Base-by-base conservation (phyloP, 2,888 invertebrate genomes). In the Teinopalpus imperialis region DNA sequence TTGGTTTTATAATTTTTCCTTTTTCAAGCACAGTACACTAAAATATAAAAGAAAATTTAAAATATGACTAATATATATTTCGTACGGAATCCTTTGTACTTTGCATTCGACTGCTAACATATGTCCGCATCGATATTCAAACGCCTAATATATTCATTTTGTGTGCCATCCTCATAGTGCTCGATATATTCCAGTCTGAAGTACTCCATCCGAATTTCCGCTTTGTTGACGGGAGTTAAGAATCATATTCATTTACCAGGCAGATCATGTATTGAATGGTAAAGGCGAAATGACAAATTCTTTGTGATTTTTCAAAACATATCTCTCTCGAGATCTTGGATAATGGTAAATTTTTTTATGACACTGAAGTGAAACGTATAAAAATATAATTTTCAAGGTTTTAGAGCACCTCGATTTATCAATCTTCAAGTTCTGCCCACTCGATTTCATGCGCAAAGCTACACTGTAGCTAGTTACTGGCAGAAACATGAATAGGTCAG, bases 101-200 rank as follows among this genome's bases (percentile, higher is more conserved):
- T 42, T 32, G 12, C 41, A 42, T 42, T 41, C 24, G 32, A 32
- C 14, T 18, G 24, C 32, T 31, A 42, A 42, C 41, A 42, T 42
- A 26, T 41, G 32, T 42, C 32, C 24, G 10, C 31, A 18, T 18
- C 41, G 32, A 42, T 32, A 42, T 42, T 42, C 46, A 50, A 46
- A 47, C 43, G 46, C 35, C 50, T 47, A 43, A 50, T 40, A 47
- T 47, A 50, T 50, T 50, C 46, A 47, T 50, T 50, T 43, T 36
- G 35, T 24, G 24, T 16, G 41, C 8, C 18, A 6, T 18, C 32
- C 32, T 32, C 26, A 42, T 32, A 24, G 18, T n/a, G 2, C 8
- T 21, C 18, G 24, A 26, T 26, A 12, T 26, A 3, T 18, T 26
- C 18, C 14, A 8, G 9, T 6, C 14, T 1, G 23, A 6, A n/a